Base-by-base conservation (phyloP, 2,797 vertebrate genomes). In the Sarcoramphus papa region DNA sequence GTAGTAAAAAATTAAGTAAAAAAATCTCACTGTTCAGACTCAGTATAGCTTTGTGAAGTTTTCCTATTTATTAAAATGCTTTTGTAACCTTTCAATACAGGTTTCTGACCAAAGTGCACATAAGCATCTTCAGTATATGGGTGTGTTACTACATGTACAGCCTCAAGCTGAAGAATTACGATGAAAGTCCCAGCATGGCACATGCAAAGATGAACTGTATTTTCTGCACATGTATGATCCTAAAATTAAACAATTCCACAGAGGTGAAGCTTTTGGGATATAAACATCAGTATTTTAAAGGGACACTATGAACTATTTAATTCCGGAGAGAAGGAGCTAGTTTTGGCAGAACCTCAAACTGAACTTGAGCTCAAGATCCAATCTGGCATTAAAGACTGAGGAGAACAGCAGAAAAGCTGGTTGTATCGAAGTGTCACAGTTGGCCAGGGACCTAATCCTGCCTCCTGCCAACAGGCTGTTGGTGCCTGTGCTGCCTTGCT, bases 381-480 rank as follows among this genome's bases (percentile, higher is more conserved):
- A 67, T 35, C 62, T 84, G 90, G 62, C 33, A 54, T 53, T 17
- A 27, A 45, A 62, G 74, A n/a, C 30, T 3, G 20, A 4, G n/a
- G 22, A 54, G 43, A 79, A 35, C 2, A 82, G 75, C 89, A 79
- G 92, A 16, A 80, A 90, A 95, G 70, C 92, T 67, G 92, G 79
- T 59, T 53, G 69, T 60, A 40, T 6, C 8, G 1, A 14, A 73
- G 57, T 16, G 62, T 13, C 94, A 33, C 88, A 73, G 28, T 20
- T 93, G 90, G 80, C 80, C 0, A 0, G 40, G 64, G 60, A 57
- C 24, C 68, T 91, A 82, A 93, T 68, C 86, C 88, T 73, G 76
- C n/a, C 88, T 69, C 30, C 48, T 43, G 43, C 51, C 88, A 33
- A 30, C 1, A 51, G 70, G 60, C 65, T 40, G 56, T 3, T 21